Evolutionary conservation across 2,113 vertebrate species (phyloP).

Genomic region (Puffinus mauretanicus): DNA sequence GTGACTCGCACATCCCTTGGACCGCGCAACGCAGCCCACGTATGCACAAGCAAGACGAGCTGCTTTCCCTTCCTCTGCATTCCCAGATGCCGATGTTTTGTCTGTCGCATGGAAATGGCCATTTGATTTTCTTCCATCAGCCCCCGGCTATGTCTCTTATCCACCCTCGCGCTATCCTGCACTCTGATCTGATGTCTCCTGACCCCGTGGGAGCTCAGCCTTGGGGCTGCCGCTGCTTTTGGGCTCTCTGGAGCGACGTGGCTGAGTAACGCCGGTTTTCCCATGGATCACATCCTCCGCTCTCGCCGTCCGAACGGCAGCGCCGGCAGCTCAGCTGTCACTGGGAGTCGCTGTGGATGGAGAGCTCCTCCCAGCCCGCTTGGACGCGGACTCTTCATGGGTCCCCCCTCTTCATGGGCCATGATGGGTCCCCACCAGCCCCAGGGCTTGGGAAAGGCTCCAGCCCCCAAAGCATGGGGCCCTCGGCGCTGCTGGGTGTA

Average conservation of each 20-base stretch:
- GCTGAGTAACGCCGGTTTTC: neutral
- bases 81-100: neutral
- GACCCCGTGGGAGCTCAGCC: neutral
- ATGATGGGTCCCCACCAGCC: too few species aligned
- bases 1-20: neutral
- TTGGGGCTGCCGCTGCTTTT: neutral
- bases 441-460: neutral
- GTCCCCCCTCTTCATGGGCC: too few species aligned
- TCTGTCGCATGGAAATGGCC: neutral
- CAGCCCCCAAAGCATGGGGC: too few species aligned
- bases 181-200: neutral
- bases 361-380: neutral
- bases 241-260: neutral
- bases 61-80: neutral
- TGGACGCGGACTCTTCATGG: neutral
- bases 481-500: accelerated
- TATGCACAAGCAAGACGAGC: neutral
- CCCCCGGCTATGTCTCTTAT: neutral
- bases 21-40: accelerated
- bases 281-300: neutral
- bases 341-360: neutral
- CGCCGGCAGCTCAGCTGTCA: neutral
- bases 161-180: accelerated
- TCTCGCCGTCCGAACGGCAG: neutral
- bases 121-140: neutral